Evolutionary conservation across 2,888 invertebrate genomes (phyloP), one percentile per base, ranked within the genome.

Genomic region (Cephus rjabovi): DNA sequence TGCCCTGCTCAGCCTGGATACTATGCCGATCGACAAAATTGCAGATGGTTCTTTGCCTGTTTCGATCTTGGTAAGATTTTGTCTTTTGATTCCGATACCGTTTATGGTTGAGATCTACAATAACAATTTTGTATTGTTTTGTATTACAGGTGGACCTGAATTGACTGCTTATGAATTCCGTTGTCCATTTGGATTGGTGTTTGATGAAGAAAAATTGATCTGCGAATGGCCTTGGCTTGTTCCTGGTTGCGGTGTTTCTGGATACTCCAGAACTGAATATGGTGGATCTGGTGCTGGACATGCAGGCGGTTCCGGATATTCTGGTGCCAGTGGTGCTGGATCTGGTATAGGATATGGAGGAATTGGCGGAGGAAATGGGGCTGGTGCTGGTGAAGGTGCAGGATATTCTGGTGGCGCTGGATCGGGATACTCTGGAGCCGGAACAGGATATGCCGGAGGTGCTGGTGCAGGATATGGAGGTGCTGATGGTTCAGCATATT

Each of bases 171-270:
- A 96, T 91, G 96, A 96, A 92, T 96, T 96, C 92, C 94, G 96
- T 75, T 96, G 96, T 87, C 96, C 96, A 0, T 96, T 95, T 89
- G 96, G 96, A 0, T 93, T 96, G 31, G 96, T 95, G 11, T 96
- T 96, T 90, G 96, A 96, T 87, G 95, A 96, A 75, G 93, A 92
- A 0, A 93, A 93, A 35, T 92, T 96, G 3, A 92, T 95, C 79
- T 96, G 96, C 88, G 96, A 96, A 90, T 96, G 96, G 96, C 95
- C 96, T 0, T 96, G 96, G 96, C 88, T 95, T 77, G 96, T 96
- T 34, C 94, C 95, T 0, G 93, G 93, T 12, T 95, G 95, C 83
- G 93, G 93, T 0, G 92, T 93, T 82, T 92, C 93, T 69, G 93
- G 92, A 11, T 91, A 93, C 84, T 81, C 85, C 15, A 83, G 86